Conservation (phyloP, 2,888 invertebrate genomes). For the Tuberolachnus salignus region DNA sequence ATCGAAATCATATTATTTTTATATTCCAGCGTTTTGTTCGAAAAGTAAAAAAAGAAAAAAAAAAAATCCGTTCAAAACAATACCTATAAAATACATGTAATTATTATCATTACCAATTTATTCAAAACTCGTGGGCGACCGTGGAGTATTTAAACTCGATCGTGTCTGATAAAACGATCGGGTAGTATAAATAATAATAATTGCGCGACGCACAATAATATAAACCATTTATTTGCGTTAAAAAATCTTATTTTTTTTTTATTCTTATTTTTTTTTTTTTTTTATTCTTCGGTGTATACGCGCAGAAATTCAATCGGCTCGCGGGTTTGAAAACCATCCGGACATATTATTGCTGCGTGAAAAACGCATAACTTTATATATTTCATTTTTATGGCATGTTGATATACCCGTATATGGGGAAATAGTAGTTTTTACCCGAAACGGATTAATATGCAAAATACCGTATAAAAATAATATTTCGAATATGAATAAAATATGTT, state of each 20-base stretch:
- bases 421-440: constrained; percentile 34
- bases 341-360: not conserved
- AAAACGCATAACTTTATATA: constrained; percentile 14
- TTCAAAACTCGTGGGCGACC: not conserved
- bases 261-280: no score
- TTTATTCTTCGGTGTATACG: not conserved
- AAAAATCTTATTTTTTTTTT: not conserved
- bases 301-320: not conserved
- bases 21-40: not conserved
- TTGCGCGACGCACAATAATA: not conserved
- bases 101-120: not conserved
- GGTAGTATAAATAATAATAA: not conserved
- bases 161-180: not conserved
- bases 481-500: constrained; percentile 8
- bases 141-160: constrained; percentile 29
- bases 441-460: constrained; percentile 20
- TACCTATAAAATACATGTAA: no score
- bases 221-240: not conserved
- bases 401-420: constrained; percentile 24
- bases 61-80: no score
- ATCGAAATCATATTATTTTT: not conserved
- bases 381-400: constrained; percentile 26
- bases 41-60: not conserved
- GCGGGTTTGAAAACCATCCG: not conserved
- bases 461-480: not conserved